Evolutionary conservation across 2,888 invertebrate genomes (phyloP), one percentile per base, ranked within the genome.

Genomic region (Orthosia gothica): DNA sequence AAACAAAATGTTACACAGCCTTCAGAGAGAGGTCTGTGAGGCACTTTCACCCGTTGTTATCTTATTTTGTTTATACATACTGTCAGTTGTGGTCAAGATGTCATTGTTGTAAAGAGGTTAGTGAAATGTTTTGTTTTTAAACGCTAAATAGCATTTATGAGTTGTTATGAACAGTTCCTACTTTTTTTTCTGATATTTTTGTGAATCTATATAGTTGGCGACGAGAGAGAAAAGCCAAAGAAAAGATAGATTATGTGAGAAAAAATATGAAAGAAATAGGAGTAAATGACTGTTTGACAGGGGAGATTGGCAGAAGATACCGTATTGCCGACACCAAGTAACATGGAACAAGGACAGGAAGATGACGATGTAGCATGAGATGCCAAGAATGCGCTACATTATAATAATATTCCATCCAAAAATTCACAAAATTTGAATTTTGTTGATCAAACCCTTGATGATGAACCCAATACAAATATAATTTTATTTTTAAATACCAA

Each of bases 31-130:
- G 12, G 55, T 62, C 15, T 18, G 54, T 26, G 20, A 45, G 40
- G 57, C 57, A 82, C 84, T 82, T 84, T 83, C 83, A 62, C 84
- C 68, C 20, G 62, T 52, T 32, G 64, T 77, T 66, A 50, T 69
- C 58, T 54, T 80, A 70, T 81, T 55, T 70, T 78, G 77, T 84
- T 78, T 78, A 71, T 73, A 61, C 40, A 72, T 20, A 55, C 26
- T 66, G 16, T 65, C 57, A 73, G 57, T 63, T 52, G 52, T 67
- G 66, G 81, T 70, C 63, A 68, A 84, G 47, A 62, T 80, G 75
- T 52, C 50, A 71, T 74, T 74, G 45, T 83, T 64, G 0, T 40
- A 70, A 81, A 40, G 67, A 75, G 75, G 80, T 80, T 70, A 80
- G 68, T 62, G 65, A 83, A 75, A 83, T 78, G 20, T 67, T 32